Percentiles rank a stretch among this genome's conserved stretches.
Conservation (phyloP, 2,113 vertebrate species). For the Myotis brandtii region DNA sequence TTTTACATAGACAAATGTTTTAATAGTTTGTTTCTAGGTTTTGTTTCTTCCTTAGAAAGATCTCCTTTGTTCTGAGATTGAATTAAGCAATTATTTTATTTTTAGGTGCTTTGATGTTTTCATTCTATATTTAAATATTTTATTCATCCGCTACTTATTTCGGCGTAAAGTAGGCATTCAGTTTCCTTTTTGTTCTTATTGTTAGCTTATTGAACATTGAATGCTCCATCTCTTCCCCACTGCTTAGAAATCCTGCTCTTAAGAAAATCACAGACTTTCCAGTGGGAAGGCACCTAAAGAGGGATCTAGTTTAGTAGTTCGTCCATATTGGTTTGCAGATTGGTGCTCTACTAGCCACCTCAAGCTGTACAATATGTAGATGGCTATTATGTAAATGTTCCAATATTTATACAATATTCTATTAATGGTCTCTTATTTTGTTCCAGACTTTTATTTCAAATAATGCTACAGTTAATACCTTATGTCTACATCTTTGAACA, state of each 20-base stretch:
- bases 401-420: not conserved
- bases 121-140: not conserved
- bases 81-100: conserved; percentile 15
- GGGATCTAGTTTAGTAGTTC: not conserved
- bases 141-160: not conserved
- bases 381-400: not conserved
- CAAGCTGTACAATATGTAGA: not conserved
- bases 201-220: not conserved
- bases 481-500: not conserved
- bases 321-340: not conserved
- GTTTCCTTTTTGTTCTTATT: not conserved
- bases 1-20: not conserved
- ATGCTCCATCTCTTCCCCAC: not conserved
- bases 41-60: conserved; percentile 38
- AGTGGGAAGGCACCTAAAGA: not conserved
- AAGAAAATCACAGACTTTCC: not conserved
- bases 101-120: not conserved
- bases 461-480: not conserved
- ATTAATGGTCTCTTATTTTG: not conserved
- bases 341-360: not conserved
- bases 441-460: not conserved
- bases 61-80: not conserved
- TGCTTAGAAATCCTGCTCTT: not conserved
- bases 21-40: not conserved
- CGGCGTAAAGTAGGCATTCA: not conserved